Base-by-base conservation (phyloP, 2,888 invertebrate species). In the Nebria brevicollis region DNA sequence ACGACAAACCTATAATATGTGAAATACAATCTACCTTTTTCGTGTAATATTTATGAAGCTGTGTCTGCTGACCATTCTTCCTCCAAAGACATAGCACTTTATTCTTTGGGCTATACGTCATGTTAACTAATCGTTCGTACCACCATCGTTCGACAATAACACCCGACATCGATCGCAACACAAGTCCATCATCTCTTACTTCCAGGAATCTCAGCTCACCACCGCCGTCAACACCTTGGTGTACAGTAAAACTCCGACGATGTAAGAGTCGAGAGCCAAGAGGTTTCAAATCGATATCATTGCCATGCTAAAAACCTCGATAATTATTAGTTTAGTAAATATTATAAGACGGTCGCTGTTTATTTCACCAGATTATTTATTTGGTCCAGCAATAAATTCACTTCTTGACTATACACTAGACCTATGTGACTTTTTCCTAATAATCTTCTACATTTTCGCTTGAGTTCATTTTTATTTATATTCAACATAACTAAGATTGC, bases 41-140 rank as follows among this genome's bases (percentile, higher is more conserved):
- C 0, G 99, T 99, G 88, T 98, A 98, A 90, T 99, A 99, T 91
- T 99, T 99, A 90, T 99, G 98, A 83, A 98, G 92, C 87, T 97
- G 96, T 6, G 98, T 98, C 88, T 98, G 96, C 3, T 96, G 96
- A 2, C 97, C 98, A 87, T 96, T 96, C 85, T 97, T 94, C 86
- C 98, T 93, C 98, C 99, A 99, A 82, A 99, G 92, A 89, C 99
- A 99, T 83, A 99, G 91, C 10, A 99, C 95, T 90, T 97, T 96
- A 86, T 98, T 99, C 90, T 99, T 99, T 0, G 99, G 99, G 85
- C 98, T 98, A 89, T 98, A 99, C 0, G 99, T 99, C 98, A 99
- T 99, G 88, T 99, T 99, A 77, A 99, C 98, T 77, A 99, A 91
- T 78, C 98, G 92, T 89, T 99, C 99, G 90, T 97, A 99, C 99